Evolutionary conservation across 1,140 invertebrate genomes (phyloP).

Genomic region (Micrasema longulum): DNA sequence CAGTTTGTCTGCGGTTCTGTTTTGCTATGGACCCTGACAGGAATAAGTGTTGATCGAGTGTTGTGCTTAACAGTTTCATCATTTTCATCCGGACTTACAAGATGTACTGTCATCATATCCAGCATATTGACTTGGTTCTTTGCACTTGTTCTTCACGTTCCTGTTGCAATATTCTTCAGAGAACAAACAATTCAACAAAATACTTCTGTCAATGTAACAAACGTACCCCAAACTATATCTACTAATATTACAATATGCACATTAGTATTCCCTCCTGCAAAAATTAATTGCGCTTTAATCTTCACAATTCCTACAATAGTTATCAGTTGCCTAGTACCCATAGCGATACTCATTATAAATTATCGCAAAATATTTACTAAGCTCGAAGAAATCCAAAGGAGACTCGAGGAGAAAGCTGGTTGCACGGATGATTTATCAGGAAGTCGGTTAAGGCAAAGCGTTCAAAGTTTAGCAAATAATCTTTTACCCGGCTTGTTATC

Average conservation of each 20-base stretch:
- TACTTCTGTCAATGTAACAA: constrained; percentile 6
- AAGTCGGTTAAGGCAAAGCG: constrained; percentile 45
- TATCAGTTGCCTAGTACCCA: constrained; percentile 69
- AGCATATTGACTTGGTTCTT: constrained; percentile 67
- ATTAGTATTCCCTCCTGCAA: constrained; percentile 69
- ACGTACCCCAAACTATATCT: constrained; percentile 1
- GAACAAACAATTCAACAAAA: constrained; percentile 56
- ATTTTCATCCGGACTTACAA: constrained; percentile 69
- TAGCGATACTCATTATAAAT: constrained; percentile 69
- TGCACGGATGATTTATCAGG: constrained; percentile 16
- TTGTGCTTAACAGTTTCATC: constrained; percentile 70
- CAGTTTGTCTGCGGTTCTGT: constrained; percentile 74
- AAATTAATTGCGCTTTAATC: constrained; percentile 66
- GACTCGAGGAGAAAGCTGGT: constrained; percentile 45
- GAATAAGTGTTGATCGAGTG: constrained; percentile 72
- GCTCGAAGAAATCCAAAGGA: constrained; percentile 44
- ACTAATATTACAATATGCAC: constrained; percentile 66
- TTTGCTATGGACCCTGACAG: constrained; percentile 71
- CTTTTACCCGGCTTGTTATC: constrained; percentile 18
- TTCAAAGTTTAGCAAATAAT: constrained; percentile 43
- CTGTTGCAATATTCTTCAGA: constrained; percentile 69
- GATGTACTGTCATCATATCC: constrained; percentile 61
- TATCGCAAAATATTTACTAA: constrained; percentile 72
- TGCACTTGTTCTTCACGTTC: constrained; percentile 67
- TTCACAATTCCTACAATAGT: constrained; percentile 69